Evolutionary conservation across 2,797 vertebrate genomes (phyloP).

Genomic region (Enteromius radiatus): DNA sequence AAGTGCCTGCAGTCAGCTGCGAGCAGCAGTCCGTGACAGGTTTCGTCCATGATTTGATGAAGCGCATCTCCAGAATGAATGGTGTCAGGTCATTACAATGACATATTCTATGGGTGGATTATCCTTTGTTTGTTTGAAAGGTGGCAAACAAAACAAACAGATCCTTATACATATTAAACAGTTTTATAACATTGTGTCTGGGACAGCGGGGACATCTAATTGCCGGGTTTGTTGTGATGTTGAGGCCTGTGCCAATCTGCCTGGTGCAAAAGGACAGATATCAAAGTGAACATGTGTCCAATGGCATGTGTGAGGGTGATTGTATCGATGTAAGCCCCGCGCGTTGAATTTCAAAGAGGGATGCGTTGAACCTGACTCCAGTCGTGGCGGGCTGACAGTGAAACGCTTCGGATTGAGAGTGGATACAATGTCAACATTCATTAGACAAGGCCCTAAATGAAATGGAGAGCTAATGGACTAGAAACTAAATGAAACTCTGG

Average conservation of each 20-base stretch:
- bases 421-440: conserved; percentile 64
- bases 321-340: conserved; percentile 39
- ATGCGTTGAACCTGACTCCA: conserved; percentile 36
- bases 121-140: conserved; percentile 24
- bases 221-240: conserved; percentile 36
- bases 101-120: conserved; percentile 36
- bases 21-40: background rate
- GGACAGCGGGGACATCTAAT: conserved; percentile 24
- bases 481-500: conserved; percentile 51
- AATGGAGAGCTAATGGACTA: conserved; percentile 58
- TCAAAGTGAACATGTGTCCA: conserved; percentile 47
- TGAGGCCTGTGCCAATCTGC: conserved; percentile 23
- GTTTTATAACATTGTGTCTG: conserved; percentile 6
- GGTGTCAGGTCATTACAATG: conserved; percentile 12
- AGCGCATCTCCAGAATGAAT: conserved; percentile 11
- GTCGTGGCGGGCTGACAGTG: conserved; percentile 22
- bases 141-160: conserved; percentile 34
- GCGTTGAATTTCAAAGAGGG: conserved; percentile 42
- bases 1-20: background rate
- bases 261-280: conserved; percentile 21
- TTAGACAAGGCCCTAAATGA: conserved; percentile 57
- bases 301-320: conserved; percentile 37
- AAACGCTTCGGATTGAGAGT: conserved; percentile 52
- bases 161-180: conserved; percentile 40
- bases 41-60: conserved; percentile 3